These are phyloP conservation scores for Hemistola chrysoprasaria DNA, from an alignment of 2,888 invertebrate genomes.

Conservation along the genomic window DNA sequence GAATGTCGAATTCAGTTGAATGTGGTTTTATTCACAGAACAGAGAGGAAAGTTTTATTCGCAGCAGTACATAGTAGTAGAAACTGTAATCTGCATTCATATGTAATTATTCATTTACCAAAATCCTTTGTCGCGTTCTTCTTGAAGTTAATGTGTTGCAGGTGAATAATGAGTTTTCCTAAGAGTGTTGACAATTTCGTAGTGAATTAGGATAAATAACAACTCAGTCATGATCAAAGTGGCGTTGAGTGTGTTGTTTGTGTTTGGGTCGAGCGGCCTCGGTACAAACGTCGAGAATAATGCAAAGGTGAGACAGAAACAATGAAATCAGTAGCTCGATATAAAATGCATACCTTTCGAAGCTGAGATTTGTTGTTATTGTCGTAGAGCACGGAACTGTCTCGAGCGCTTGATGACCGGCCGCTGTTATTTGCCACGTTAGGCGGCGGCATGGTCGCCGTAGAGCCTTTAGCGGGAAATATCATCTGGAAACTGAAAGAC, in stretches of 20 bases:
- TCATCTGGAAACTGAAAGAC: conserved; percentile 96
- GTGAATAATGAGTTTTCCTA: conserved; percentile 19
- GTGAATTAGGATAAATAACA: conserved; percentile 7
- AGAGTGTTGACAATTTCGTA: conserved; percentile 25
- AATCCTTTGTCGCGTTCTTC: no score
- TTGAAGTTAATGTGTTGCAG: no score
- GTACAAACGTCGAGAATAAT: conserved; percentile 55
- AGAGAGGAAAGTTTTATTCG: no score
- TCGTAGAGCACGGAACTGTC: conserved; percentile 85
- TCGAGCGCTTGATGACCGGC: conserved; percentile 85
- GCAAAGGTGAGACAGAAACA: conserved; percentile 63
- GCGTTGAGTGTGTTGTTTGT: conserved; percentile 54
- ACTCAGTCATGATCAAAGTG: conserved; percentile 50
- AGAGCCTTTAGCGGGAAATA: conserved; percentile 90
- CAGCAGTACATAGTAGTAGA: no score
- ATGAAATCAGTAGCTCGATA: no score
- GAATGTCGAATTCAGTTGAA: no score
- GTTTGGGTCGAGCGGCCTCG: conserved; percentile 54
- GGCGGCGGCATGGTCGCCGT: conserved; percentile 97
- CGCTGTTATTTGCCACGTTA: conserved; percentile 94
- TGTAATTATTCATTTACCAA: no score
- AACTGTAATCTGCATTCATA: no score
- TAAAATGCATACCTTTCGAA: no score
- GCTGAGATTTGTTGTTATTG: conserved; percentile 35
- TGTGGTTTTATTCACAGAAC: no score